Percentiles rank a stretch among this genome's conserved stretches.
These are phyloP conservation scores for Plecotus auritus DNA, from an alignment of 2,113 vertebrate genomes.

Conservation along the genomic window DNA sequence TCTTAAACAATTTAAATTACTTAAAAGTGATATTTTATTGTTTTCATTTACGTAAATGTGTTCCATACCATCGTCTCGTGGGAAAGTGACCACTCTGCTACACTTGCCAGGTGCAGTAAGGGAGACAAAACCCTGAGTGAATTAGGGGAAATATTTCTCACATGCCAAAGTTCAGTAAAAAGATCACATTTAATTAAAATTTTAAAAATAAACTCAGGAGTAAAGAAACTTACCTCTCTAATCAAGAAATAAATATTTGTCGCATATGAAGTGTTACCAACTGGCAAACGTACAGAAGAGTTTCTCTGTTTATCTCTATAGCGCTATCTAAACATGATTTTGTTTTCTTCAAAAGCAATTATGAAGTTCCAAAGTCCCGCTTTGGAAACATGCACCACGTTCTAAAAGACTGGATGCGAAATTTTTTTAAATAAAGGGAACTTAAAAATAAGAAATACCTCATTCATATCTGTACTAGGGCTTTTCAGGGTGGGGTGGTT, in stretches of 20 bases:
- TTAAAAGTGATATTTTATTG: background rate
- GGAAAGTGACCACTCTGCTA: background rate
- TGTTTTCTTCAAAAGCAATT: background rate
- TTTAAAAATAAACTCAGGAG: background rate
- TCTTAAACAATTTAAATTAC: background rate
- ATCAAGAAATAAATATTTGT: background rate
- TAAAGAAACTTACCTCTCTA: background rate
- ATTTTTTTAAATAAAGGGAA: background rate
- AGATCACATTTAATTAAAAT: background rate
- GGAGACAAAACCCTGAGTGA: background rate
- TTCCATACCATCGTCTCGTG: background rate
- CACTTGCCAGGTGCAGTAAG: background rate
- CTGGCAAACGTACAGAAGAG: background rate
- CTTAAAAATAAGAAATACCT: background rate
- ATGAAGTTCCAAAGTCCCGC: background rate
- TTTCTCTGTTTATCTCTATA: background rate
- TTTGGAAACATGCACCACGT: background rate
- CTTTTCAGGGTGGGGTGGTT: background rate
- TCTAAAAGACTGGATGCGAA: background rate
- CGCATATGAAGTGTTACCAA: background rate
- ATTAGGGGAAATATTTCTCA: background rate
- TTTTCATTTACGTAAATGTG: background rate
- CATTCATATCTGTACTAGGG: background rate
- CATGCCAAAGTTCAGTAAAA: background rate
- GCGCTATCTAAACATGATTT: background rate